Conservation (phyloP, 2,113 vertebrate species). For the Uria aalge region DNA sequence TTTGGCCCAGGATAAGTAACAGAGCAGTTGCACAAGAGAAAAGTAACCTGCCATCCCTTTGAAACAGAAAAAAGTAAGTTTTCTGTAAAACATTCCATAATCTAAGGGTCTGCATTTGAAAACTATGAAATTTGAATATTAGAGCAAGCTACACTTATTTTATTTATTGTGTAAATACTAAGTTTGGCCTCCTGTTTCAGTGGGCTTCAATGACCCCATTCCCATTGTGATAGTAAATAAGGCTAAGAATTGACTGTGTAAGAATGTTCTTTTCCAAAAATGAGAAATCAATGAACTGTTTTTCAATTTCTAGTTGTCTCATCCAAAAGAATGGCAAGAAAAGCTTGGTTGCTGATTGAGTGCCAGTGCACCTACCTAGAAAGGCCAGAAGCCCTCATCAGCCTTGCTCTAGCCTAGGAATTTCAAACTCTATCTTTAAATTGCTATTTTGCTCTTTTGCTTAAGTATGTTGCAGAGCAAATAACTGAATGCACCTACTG, state of each 20-base stretch:
- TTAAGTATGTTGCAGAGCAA: neutral
- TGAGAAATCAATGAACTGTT: too few relatives aligned
- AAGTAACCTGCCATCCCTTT: neutral
- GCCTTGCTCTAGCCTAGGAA: neutral
- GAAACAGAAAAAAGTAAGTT: neutral
- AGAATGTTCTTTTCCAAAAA: neutral
- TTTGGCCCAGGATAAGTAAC: neutral
- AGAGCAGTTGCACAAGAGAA: neutral
- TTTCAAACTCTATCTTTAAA: neutral
- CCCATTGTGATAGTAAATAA: neutral
- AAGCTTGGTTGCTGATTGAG: neutral
- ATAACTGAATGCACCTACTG: neutral
- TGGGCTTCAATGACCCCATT: neutral
- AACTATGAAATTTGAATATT: neutral
- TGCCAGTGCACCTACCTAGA: neutral
- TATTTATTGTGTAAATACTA: neutral
- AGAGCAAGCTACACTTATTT: neutral
- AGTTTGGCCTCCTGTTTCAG: neutral
- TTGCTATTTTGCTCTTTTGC: neutral
- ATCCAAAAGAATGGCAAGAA: neutral
- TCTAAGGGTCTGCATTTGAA: neutral
- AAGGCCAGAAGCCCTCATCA: neutral
- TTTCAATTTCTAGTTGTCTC: neutral
- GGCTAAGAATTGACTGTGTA: neutral
- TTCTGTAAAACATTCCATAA: neutral